phyloP scores from a whole-genome alignment of 1,140 invertebrate species.

The Brachionus asplanchnoidis region DNA sequence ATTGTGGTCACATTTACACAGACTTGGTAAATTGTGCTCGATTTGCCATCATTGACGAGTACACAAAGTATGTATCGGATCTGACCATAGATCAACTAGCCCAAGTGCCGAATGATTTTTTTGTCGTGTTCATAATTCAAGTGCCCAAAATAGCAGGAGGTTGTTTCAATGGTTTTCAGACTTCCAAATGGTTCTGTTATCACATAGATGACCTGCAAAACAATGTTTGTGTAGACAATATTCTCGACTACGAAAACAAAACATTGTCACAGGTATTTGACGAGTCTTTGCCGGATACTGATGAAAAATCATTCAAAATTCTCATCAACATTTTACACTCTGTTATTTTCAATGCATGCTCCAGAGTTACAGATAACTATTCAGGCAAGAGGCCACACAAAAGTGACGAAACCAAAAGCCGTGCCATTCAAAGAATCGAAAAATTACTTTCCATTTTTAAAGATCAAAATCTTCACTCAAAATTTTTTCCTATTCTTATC shows the following conservation, averaged over 20 bases:
- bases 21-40: conserved; percentile 50
- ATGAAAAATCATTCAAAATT: not conserved
- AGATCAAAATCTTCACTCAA: not conserved
- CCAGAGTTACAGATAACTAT: not conserved
- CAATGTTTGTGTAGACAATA: not conserved
- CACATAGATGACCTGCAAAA: conserved; percentile 34
- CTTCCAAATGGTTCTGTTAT: conserved; percentile 30
- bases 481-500: not conserved
- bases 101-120: conserved; percentile 45
- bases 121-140: conserved; percentile 47
- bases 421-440: not conserved
- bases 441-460: not conserved
- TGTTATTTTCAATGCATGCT: not conserved
- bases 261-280: not conserved
- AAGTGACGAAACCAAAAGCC: not conserved
- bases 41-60: conserved; percentile 43
- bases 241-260: conserved; percentile 19
- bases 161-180: conserved; percentile 50
- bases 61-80: not conserved
- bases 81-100: not conserved
- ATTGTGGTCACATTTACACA: conserved; percentile 48
- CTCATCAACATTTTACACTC: not conserved
- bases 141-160: conserved; percentile 48
- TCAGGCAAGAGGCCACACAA: not conserved
- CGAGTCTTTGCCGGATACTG: not conserved